Percentiles rank a stretch among this genome's conserved stretches.
Conservation (phyloP, 2,888 invertebrate genomes). For the Leptinotarsa tumamoca region DNA sequence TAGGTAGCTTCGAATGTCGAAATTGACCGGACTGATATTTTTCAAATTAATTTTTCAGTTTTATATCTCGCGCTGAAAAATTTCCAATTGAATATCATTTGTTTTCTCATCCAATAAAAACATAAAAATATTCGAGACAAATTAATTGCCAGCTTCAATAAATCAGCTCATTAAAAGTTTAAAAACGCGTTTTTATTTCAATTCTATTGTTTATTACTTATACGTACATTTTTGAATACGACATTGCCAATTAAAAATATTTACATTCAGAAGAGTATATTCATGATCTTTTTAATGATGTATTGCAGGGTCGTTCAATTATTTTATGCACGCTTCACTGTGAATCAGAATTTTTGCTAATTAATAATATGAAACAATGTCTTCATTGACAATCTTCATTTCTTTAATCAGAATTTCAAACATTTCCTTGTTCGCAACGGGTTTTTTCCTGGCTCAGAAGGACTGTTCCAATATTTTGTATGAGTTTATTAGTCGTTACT, state of each 20-base stretch:
- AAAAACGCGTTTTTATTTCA: constrained; percentile 16
- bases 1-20: no score
- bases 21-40: no score
- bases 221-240: constrained; percentile 31
- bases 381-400: neutral
- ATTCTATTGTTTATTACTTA: constrained; percentile 36
- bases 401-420: no score
- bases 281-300: constrained; percentile 32
- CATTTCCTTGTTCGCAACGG: no score
- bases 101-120: constrained; percentile 23
- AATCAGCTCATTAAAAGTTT: constrained; percentile 55
- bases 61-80: neutral
- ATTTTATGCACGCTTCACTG: constrained; percentile 25
- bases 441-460: no score
- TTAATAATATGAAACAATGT: constrained; percentile 30
- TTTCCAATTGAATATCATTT: constrained; percentile 13
- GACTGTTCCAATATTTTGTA: no score
- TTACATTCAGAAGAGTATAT: constrained; percentile 24
- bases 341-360: constrained; percentile 33
- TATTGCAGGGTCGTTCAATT: constrained; percentile 35
- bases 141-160: constrained; percentile 32
- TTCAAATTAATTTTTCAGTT: no score
- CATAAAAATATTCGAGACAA: constrained; percentile 36
- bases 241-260: constrained; percentile 42
- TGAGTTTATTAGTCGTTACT: no score